Conservation (phyloP, 2,113 vertebrate genomes). For the Plecturocebus donacophilus region DNA sequence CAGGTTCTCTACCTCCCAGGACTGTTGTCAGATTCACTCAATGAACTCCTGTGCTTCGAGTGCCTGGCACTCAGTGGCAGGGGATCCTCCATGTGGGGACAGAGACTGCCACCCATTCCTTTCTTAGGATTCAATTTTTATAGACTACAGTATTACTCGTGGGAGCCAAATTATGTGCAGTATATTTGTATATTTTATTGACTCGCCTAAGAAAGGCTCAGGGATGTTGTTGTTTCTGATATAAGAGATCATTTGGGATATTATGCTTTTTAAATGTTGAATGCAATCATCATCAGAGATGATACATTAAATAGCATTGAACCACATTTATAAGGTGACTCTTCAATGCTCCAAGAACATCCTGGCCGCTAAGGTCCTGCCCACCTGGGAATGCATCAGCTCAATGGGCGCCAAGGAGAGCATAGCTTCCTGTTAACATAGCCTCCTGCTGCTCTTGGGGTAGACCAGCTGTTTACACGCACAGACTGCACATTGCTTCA, state of each 20-base stretch:
- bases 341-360: neutral
- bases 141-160: accelerated
- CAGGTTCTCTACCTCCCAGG: accelerated
- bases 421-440: accelerated
- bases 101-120: neutral
- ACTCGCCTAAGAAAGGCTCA: accelerated
- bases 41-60: neutral
- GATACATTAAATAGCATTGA: neutral
- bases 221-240: neutral
- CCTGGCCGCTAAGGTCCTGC: accelerated
- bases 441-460: neutral
- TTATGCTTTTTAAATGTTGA: neutral
- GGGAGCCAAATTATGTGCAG: accelerated
- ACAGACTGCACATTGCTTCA: accelerated
- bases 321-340: neutral
- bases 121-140: accelerated
- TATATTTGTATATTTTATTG: accelerated
- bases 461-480: accelerated
- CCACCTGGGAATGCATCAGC: accelerated
- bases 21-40: accelerated
- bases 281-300: accelerated
- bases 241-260: neutral
- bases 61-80: accelerated
- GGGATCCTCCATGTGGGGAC: neutral
- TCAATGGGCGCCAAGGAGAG: accelerated